phyloP scores from a whole-genome alignment of 2,797 vertebrate species.

The Rhynchonycteris naso region DNA sequence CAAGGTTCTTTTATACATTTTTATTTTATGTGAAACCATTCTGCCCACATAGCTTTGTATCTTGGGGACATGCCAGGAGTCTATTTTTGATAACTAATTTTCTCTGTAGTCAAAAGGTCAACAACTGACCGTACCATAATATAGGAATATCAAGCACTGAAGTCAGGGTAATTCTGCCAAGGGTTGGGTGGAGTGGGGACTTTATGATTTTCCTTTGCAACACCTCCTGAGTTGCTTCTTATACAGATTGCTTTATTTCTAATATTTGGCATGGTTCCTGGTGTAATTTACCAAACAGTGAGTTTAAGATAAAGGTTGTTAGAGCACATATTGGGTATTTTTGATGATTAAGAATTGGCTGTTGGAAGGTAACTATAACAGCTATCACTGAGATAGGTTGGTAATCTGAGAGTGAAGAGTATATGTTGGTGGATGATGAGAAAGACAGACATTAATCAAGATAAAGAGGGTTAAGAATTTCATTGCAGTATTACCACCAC shows the following conservation, averaged over 20 bases:
- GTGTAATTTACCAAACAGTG: not conserved
- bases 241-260: not conserved
- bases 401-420: not conserved
- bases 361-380: not conserved
- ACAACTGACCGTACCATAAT: accelerated
- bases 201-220: not conserved
- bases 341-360: not conserved
- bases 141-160: not conserved
- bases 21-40: not conserved
- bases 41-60: not conserved
- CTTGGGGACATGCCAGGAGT: not conserved
- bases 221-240: not conserved
- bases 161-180: not conserved
- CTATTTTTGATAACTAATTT: not conserved
- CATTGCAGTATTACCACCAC: not conserved
- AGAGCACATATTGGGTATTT: not conserved
- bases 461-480: not conserved
- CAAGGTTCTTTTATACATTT: not conserved
- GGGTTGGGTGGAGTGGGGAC: accelerated
- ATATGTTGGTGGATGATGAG: not conserved
- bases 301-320: not conserved
- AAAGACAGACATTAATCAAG: not conserved
- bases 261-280: not conserved
- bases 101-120: not conserved
- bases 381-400: not conserved